These are phyloP conservation scores for Gryon sp. DNA, from an alignment of 1,140 invertebrate genomes.

Conservation along the genomic window DNA sequence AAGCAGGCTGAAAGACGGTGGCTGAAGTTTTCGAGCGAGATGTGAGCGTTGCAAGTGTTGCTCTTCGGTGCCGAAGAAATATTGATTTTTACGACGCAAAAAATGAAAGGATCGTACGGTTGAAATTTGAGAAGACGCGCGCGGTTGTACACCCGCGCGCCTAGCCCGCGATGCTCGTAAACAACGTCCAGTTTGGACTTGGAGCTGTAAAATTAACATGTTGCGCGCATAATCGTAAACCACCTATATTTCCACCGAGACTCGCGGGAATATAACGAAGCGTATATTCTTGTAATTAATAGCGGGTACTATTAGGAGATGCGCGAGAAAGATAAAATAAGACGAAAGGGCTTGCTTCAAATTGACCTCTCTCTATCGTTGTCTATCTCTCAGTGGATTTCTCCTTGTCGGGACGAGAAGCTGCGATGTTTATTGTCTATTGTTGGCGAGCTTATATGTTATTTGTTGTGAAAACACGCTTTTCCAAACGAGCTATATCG, in stretches of 20 bases:
- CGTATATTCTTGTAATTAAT: constrained; percentile 67
- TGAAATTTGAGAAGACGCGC: constrained; percentile 62
- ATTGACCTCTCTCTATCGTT: constrained; percentile 49
- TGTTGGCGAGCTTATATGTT: constrained; percentile 31
- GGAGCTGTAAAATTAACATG: constrained; percentile 67
- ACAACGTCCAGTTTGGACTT: constrained; percentile 64
- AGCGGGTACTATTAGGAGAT: constrained; percentile 65
- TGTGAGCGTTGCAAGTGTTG: not conserved
- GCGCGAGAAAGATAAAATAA: constrained; percentile 63
- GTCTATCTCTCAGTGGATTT: not conserved
- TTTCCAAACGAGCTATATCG: constrained; percentile 38
- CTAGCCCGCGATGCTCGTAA: constrained; percentile 56
- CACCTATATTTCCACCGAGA: constrained; percentile 64
- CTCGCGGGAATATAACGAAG: constrained; percentile 64
- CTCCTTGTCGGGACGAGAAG: not conserved
- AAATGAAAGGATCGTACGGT: constrained; percentile 53
- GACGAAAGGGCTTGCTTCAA: constrained; percentile 37
- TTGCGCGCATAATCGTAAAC: constrained; percentile 67
- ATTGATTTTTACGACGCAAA: constrained; percentile 62
- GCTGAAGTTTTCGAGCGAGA: constrained; percentile 3
- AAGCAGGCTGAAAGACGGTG: constrained; percentile 2
- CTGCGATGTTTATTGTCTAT: constrained; percentile 43
- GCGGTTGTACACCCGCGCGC: constrained; percentile 54
- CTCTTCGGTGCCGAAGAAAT: constrained; percentile 50
- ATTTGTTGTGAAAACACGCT: constrained; percentile 25